phyloP scores from a whole-genome alignment of 2,113 vertebrate genomes.

The Pangasianodon hypophthalmus region DNA sequence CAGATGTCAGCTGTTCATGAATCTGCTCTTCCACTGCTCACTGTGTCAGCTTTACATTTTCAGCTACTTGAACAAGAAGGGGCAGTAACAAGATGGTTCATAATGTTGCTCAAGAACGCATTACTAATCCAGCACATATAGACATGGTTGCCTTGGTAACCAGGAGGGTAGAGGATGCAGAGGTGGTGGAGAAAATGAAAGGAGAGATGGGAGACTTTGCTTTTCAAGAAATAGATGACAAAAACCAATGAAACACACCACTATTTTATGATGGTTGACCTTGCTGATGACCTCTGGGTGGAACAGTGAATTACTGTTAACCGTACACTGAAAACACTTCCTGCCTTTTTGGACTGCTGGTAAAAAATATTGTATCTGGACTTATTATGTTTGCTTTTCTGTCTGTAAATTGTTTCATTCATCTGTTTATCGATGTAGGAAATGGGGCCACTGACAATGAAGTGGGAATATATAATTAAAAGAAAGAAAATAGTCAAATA shows the following conservation, averaged over 20 bases:
- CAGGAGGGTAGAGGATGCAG: conserved; percentile 35
- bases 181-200: not conserved
- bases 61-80: conserved; percentile 26
- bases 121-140: conserved; percentile 52
- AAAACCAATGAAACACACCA: not conserved
- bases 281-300: not conserved
- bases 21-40: not conserved
- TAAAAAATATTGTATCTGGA: too few relatives aligned
- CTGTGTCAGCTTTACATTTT: not conserved
- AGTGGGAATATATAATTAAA: too few relatives aligned
- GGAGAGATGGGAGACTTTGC: not conserved
- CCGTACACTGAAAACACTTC: not conserved
- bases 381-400: not conserved
- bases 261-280: not conserved
- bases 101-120: conserved; percentile 34
- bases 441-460: too few relatives aligned
- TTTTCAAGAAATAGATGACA: not conserved
- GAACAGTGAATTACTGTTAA: not conserved
- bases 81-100: conserved; percentile 39
- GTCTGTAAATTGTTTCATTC: too few relatives aligned
- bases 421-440: too few relatives aligned
- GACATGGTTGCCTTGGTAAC: conserved; percentile 62
- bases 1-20: not conserved
- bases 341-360: not conserved
- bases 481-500: too few relatives aligned